Evolutionary conservation across 2,113 vertebrate species (phyloP).

Genomic region (Sciurus niger): DNA sequence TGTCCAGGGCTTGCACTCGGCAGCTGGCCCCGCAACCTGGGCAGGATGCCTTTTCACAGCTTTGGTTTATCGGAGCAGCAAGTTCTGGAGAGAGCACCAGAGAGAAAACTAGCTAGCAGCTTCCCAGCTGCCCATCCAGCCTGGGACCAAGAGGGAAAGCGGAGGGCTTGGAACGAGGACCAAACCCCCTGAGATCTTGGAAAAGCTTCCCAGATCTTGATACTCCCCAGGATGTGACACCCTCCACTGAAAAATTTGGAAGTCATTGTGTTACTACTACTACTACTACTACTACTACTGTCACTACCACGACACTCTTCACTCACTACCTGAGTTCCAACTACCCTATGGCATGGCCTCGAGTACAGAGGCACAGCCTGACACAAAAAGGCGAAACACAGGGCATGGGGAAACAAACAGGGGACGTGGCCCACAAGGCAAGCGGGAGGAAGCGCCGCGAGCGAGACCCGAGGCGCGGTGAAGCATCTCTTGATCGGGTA

Average conservation of each 20-base stretch:
- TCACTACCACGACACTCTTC: background rate
- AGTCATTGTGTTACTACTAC: background rate
- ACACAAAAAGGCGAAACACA: background rate
- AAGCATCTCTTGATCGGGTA: background rate
- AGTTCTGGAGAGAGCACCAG: conserved; percentile 73
- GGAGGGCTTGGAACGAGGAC: background rate
- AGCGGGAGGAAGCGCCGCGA: background rate
- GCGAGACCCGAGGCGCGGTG: accelerated
- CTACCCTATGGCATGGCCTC: background rate
- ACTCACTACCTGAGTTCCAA: background rate
- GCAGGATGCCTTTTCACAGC: conserved; percentile 21
- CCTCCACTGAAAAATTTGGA: background rate
- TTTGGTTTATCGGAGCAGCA: conserved; percentile 73
- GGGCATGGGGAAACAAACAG: background rate
- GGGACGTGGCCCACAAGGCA: background rate
- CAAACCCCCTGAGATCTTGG: background rate
- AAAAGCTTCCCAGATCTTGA: background rate
- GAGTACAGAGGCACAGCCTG: conserved; percentile 47
- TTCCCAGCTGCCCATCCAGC: conserved; percentile 11
- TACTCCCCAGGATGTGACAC: background rate
- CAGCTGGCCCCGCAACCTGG: background rate
- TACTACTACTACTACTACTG: no score
- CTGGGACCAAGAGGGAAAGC: background rate
- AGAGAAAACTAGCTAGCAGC: conserved; percentile 49
- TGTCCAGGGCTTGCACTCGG: background rate